Conservation (phyloP, 2,888 invertebrate genomes). For the Amiota minor region DNA sequence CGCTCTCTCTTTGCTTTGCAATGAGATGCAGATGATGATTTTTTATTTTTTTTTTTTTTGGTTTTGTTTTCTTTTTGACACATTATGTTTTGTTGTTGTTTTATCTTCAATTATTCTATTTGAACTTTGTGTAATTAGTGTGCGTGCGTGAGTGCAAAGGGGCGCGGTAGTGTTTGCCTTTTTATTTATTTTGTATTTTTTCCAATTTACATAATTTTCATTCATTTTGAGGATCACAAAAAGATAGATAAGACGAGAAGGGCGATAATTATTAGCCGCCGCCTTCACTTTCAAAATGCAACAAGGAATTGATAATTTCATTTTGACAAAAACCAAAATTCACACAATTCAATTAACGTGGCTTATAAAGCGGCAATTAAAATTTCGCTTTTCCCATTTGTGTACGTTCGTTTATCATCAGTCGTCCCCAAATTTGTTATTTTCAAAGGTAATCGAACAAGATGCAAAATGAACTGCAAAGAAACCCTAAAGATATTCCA, state of each 20-base stretch:
- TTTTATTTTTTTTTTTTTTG: too few species aligned
- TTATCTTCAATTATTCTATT: background rate
- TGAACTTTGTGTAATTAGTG: conserved; percentile 19
- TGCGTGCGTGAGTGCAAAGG: background rate
- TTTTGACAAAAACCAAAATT: conserved; percentile 34
- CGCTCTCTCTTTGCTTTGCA: too few species aligned
- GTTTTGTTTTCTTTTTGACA: conserved; percentile 5
- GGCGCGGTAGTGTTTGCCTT: conserved; percentile 10
- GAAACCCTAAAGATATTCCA: too few species aligned
- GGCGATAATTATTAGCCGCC: too few species aligned
- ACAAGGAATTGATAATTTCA: conserved; percentile 2
- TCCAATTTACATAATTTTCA: background rate
- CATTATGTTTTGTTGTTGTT: conserved; percentile 5
- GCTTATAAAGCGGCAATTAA: conserved; percentile 43
- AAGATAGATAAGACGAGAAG: too few species aligned
- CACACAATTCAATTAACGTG: conserved; percentile 64
- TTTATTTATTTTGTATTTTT: conserved; percentile 3
- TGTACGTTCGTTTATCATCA: too few species aligned
- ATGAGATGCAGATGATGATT: too few species aligned
- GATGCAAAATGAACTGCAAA: too few species aligned
- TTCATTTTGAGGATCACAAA: too few species aligned
- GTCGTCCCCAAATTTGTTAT: too few species aligned
- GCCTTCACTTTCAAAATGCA: too few species aligned
- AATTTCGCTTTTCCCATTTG: conserved; percentile 12
- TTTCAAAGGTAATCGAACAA: too few species aligned